Percentiles rank a stretch among this genome's conserved stretches.
These are phyloP conservation scores for Calidris pugnax DNA, from an alignment of 2,113 vertebrate species.

Conservation along the genomic window DNA sequence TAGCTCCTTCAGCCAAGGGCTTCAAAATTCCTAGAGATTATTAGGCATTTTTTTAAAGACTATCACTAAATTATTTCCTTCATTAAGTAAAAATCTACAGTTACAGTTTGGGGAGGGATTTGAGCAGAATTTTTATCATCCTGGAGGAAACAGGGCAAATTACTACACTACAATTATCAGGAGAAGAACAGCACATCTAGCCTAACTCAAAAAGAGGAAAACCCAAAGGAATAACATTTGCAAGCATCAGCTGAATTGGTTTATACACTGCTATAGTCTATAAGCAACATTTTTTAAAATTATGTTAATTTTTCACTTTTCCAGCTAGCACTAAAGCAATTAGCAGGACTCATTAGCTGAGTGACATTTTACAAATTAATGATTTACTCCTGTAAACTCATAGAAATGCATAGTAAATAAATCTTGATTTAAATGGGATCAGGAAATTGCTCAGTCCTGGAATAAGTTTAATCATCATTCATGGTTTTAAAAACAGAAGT, in stretches of 20 bases:
- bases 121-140: neutral
- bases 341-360: slow-evolving; percentile 7
- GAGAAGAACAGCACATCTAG: neutral
- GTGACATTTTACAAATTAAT: slow-evolving; percentile 33
- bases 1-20: neutral
- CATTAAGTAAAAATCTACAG: neutral
- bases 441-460: neutral
- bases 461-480: neutral
- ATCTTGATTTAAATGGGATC: slow-evolving; percentile 8
- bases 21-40: neutral
- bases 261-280: neutral
- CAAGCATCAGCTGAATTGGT: neutral
- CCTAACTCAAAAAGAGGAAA: neutral
- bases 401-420: neutral
- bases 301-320: neutral
- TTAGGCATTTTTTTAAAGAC: neutral
- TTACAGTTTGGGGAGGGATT: neutral
- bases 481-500: neutral
- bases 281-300: neutral
- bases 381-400: neutral
- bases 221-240: neutral
- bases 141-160: neutral
- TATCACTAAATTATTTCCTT: neutral
- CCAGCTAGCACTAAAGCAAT: slow-evolving; percentile 16
- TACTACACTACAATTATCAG: neutral